phyloP scores from a whole-genome alignment of 2,113 vertebrate genomes.

The Hiodon alosoides region DNA sequence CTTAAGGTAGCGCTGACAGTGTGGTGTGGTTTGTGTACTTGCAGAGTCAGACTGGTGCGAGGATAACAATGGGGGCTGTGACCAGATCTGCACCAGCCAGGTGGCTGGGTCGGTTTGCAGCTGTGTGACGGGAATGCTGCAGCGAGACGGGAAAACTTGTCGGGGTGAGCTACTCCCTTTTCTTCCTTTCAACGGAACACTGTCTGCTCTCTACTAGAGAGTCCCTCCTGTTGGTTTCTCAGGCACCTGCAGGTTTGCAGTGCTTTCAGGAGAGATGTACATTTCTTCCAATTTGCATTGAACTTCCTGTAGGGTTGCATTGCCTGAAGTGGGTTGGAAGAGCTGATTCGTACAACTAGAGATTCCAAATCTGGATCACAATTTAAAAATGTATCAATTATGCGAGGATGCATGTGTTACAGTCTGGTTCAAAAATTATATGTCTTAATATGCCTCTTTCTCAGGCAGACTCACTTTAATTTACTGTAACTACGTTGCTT shows the following conservation, averaged over 20 bases:
- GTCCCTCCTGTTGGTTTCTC: background rate
- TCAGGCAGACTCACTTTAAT: no score
- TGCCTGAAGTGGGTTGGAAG: no score
- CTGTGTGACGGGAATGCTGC: slow-evolving; percentile 86
- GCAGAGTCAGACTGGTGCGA: slow-evolving; percentile 86
- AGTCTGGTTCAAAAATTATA: no score
- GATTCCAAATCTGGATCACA: no score
- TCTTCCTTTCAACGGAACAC: background rate
- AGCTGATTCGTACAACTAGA: no score
- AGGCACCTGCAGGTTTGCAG: background rate
- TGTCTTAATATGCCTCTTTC: no score
- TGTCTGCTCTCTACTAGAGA: background rate
- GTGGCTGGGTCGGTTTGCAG: slow-evolving; percentile 77
- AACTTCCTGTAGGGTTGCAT: background rate
- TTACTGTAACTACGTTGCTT: no score
- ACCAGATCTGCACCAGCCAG: slow-evolving; percentile 90
- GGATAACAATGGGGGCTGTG: slow-evolving; percentile 85
- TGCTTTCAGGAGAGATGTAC: background rate
- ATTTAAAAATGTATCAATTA: no score
- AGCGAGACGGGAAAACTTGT: slow-evolving; percentile 82
- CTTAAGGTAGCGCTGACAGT: no score
- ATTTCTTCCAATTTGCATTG: background rate
- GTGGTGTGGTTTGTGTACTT: no score
- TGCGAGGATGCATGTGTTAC: no score
- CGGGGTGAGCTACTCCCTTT: slow-evolving; percentile 58